Evolutionary conservation across 1,140 invertebrate genomes (phyloP).

Genomic region (Dreissena rostriformis): DNA sequence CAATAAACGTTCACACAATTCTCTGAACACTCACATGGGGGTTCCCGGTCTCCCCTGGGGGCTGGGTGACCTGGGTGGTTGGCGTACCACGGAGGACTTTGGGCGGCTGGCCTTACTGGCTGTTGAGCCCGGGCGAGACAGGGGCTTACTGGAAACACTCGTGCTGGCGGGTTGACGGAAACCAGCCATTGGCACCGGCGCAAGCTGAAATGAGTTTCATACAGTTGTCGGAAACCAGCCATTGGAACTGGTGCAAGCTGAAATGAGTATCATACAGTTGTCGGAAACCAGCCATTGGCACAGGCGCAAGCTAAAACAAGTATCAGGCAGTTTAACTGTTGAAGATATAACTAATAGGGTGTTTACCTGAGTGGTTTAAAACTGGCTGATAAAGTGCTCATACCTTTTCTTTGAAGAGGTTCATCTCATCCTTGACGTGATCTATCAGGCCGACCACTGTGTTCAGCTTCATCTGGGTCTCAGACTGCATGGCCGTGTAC

Average conservation of each 20-base stretch:
- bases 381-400: not conserved
- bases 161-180: slow-evolving; percentile 65
- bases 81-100: not conserved
- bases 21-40: slow-evolving; percentile 53
- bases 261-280: slow-evolving; percentile 29
- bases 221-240: slow-evolving; percentile 61
- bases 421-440: slow-evolving; percentile 69
- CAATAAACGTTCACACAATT: not conserved
- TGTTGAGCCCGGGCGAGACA: slow-evolving; percentile 42
- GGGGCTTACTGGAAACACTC: slow-evolving; percentile 52
- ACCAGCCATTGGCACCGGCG: slow-evolving; percentile 62
- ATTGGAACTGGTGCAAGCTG: slow-evolving; percentile 66
- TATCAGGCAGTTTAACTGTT: slow-evolving; percentile 7
- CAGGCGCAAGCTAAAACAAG: slow-evolving; percentile 47
- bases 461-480: slow-evolving; percentile 63
- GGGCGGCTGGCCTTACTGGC: slow-evolving; percentile 33
- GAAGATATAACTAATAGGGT: too few relatives aligned
- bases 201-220: slow-evolving; percentile 54
- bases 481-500: not conserved
- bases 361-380: too few relatives aligned
- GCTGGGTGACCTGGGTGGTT: slow-evolving; percentile 37
- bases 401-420: slow-evolving; percentile 71
- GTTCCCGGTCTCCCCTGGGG: slow-evolving; percentile 52
- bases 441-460: slow-evolving; percentile 70
- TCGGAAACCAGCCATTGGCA: slow-evolving; percentile 65